Evolutionary conservation across 1,140 invertebrate species (phyloP).

Genomic region (Lepidostoma basale): DNA sequence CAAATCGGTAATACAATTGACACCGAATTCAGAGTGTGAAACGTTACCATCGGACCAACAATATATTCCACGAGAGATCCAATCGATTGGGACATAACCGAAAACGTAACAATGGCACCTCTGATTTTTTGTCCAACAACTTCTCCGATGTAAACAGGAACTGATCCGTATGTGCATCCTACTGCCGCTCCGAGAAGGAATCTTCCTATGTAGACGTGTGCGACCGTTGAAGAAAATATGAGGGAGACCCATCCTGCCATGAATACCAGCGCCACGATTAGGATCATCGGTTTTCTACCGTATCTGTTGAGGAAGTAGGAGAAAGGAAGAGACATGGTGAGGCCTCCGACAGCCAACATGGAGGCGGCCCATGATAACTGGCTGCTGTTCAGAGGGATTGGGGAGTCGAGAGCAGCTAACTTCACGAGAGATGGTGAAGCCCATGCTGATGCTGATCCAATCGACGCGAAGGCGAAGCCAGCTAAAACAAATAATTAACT

Average conservation of each 20-base stretch:
- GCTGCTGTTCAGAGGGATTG: conserved; percentile 32
- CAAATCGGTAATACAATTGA: conserved; percentile 26
- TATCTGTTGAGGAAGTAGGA: conserved; percentile 39
- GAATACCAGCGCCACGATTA: conserved; percentile 29
- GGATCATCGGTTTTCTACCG: conserved; percentile 42
- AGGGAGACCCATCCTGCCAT: conserved; percentile 35
- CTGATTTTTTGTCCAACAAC: conserved; percentile 64
- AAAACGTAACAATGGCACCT: conserved; percentile 65
- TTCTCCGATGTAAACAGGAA: conserved; percentile 63
- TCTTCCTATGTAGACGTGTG: conserved; percentile 38
- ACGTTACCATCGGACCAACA: conserved; percentile 54
- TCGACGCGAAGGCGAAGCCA: conserved; percentile 37
- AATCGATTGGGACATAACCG: conserved; percentile 66
- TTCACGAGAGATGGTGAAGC: conserved; percentile 43
- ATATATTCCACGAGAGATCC: conserved; percentile 57
- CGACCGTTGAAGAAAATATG: conserved; percentile 30
- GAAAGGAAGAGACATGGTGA: conserved; percentile 34
- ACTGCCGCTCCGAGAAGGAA: conserved; percentile 33
- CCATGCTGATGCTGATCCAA: conserved; percentile 39
- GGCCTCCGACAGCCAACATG: conserved; percentile 36
- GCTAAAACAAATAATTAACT: conserved; percentile 33
- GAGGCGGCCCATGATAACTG: conserved; percentile 44
- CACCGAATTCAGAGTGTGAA: conserved; percentile 38
- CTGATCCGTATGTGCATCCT: conserved; percentile 35
- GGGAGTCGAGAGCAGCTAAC: conserved; percentile 39